phyloP scores from a whole-genome alignment of 2,888 invertebrate genomes.

The Dryomyza anilis region DNA sequence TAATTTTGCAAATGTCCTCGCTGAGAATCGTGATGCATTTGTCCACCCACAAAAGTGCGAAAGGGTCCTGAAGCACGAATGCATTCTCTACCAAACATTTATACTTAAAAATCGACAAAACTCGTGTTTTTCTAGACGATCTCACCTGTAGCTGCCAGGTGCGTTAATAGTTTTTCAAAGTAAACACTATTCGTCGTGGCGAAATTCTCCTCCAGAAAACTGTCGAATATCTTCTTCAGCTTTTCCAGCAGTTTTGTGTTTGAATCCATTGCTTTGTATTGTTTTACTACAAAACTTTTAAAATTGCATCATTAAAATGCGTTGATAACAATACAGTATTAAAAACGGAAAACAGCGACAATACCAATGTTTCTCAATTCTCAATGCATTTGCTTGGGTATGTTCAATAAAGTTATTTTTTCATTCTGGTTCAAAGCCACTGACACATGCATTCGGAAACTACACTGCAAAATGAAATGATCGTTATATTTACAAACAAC shows the following conservation, averaged over 20 bases:
- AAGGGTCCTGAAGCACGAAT: constrained; percentile 53
- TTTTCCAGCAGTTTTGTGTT: constrained; percentile 42
- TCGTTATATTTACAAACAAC: too few species aligned
- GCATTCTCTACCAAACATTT: constrained; percentile 51
- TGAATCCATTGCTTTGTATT: constrained; percentile 33
- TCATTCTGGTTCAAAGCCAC: too few species aligned
- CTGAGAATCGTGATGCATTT: constrained; percentile 59
- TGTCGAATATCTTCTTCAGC: constrained; percentile 48
- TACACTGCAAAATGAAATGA: too few species aligned
- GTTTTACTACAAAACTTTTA: neutral
- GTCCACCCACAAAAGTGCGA: constrained; percentile 62
- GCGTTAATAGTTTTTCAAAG: constrained; percentile 69
- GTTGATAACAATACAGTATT: too few species aligned
- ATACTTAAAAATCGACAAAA: neutral
- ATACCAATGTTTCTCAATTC: too few species aligned
- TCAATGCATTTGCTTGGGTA: too few species aligned
- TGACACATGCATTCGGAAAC: too few species aligned
- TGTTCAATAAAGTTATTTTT: too few species aligned
- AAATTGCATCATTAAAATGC: too few species aligned
- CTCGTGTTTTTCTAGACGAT: neutral
- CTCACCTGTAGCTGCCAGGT: constrained; percentile 65
- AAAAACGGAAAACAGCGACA: too few species aligned
- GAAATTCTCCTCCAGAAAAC: constrained; percentile 51
- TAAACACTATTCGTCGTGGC: constrained; percentile 65
- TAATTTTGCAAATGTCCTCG: constrained; percentile 52